These are phyloP conservation scores for Megalopta genalis DNA, from an alignment of 1,140 invertebrate genomes.

Conservation along the genomic window DNA sequence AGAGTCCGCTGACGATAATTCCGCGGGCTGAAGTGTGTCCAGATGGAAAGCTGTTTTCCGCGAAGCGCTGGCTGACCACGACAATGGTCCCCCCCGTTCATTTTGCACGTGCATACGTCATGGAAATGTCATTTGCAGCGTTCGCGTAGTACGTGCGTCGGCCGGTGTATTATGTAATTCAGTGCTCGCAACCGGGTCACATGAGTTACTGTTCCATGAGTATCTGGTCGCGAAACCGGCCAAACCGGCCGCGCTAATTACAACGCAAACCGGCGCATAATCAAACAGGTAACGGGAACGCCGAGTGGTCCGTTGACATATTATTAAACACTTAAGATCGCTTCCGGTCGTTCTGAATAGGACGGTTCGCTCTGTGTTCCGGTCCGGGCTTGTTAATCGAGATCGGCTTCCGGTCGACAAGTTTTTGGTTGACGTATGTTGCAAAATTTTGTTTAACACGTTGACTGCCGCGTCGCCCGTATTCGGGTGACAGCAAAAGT, in stretches of 20 bases:
- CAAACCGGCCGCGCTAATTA: constrained; percentile 63
- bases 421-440: too few relatives aligned
- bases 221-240: constrained; percentile 52
- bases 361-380: too few relatives aligned
- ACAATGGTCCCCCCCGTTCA: constrained; percentile 13
- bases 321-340: constrained; percentile 60
- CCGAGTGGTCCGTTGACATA: constrained; percentile 33
- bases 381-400: too few relatives aligned
- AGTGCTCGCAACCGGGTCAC: constrained; percentile 61
- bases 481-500: too few relatives aligned
- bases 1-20: background rate
- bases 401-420: too few relatives aligned
- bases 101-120: constrained; percentile 47
- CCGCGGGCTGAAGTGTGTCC: background rate
- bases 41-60: constrained; percentile 5
- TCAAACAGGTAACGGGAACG: constrained; percentile 56
- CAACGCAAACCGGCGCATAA: constrained; percentile 61
- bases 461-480: too few relatives aligned
- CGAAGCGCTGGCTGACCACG: background rate
- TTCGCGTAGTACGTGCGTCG: constrained; percentile 35
- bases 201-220: constrained; percentile 62
- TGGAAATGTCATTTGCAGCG: constrained; percentile 61
- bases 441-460: too few relatives aligned
- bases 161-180: constrained; percentile 62
- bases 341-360: background rate